phyloP scores from a whole-genome alignment of 2,888 invertebrate species.

The Hipparchia sbordonii region DNA sequence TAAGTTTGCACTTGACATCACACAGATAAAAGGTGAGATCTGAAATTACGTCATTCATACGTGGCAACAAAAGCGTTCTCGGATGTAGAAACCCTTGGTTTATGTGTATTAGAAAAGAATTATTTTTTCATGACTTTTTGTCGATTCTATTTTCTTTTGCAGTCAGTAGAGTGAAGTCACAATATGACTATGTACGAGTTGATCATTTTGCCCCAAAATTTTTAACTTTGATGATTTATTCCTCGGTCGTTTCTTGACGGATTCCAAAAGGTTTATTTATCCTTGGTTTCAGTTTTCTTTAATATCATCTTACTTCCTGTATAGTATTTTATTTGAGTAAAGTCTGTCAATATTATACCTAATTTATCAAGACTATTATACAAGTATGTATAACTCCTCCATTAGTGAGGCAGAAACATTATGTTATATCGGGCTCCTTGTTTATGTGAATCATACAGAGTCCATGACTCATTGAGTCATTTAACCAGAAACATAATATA shows the following conservation, averaged over 20 bases:
- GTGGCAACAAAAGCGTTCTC: not conserved
- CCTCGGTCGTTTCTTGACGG: no score
- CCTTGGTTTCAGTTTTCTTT: no score
- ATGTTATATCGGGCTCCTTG: not conserved
- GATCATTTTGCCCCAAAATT: no score
- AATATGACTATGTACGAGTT: no score
- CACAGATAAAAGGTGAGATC: not conserved
- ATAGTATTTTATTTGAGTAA: no score
- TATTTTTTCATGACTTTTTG: not conserved
- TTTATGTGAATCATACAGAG: slow-evolving; percentile 8
- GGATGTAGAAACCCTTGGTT: not conserved
- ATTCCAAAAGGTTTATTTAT: no score
- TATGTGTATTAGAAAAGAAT: not conserved
- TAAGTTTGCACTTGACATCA: slow-evolving; percentile 4
- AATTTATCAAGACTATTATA: not conserved
- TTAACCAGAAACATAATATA: not conserved
- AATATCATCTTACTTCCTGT: no score
- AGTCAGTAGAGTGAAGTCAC: not conserved
- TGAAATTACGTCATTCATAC: not conserved
- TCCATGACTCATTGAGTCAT: slow-evolving; percentile 9
- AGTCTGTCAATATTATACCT: not conserved
- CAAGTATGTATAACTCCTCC: no score
- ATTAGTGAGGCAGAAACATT: not conserved
- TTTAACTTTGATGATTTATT: no score
- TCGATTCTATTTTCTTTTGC: not conserved